Evolutionary conservation across 1,140 invertebrate species (phyloP), one percentile per base, ranked within the genome.

Genomic region (Drosophila lacertosa): DNA sequence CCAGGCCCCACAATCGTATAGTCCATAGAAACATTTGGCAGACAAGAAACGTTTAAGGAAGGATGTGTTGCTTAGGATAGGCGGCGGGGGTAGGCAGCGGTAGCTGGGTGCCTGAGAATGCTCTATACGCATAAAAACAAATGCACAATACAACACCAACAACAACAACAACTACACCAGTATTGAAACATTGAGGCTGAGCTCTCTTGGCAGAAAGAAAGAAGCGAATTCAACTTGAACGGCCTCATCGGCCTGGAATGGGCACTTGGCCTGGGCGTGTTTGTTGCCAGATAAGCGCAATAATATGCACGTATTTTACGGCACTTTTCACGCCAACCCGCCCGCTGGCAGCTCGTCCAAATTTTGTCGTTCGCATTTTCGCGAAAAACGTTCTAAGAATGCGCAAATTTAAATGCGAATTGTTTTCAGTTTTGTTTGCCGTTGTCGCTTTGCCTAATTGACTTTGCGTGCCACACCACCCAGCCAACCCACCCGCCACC

Each of bases 241-340:
- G 75, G 67, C 66, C 47, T 48, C 57, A 45, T 66, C 51, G 42
- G 50, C 68, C 58, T 69, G 68, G 64, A 70, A 71, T 78, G 80
- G 62, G 82, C 55, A 63, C 62, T 78, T 80, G 77, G 81, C 48
- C 35, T 37, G 48, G 64, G 82, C 82, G 82, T 86, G 81, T 86
- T 86, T 86, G 82, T 81, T 88, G 69, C 69, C 72, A 86, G 81
- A 86, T 86, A 86, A 86, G 81, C 81, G 77, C 82, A 77, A 86
- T 86, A 86, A 86, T 86, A 86, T 86, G 81, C 82, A 86, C 81
- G 81, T 77, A 86, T 88, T 86, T 86, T 81, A 86, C 77, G 77
- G 62, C 67, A 63, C 63, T 32, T 73, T 40, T 33, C 48, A 32
- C 33, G 40, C 35, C 35, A 11, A n/a, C 13, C 53, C 10, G 10